These are phyloP conservation scores for Prionailurus viverrinus DNA, from an alignment of 2,113 vertebrate genomes.

Conservation along the genomic window DNA sequence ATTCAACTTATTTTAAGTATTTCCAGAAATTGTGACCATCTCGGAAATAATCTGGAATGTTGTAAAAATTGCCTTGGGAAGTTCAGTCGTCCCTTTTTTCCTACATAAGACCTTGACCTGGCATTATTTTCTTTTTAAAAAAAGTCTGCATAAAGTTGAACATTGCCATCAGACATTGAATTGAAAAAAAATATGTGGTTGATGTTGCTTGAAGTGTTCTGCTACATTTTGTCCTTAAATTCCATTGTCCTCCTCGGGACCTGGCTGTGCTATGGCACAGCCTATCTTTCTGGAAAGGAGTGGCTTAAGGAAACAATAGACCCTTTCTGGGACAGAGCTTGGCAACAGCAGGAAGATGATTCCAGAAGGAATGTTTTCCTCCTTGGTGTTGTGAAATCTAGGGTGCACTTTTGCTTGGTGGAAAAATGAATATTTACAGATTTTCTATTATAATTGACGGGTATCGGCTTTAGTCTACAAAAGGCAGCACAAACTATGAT, in stretches of 20 bases:
- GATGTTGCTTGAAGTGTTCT: not conserved
- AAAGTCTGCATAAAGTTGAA: not conserved
- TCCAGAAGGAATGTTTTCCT: not conserved
- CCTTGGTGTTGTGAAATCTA: not conserved
- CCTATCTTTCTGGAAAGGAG: not conserved
- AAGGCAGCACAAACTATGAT: not conserved
- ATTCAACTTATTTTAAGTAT: not conserved
- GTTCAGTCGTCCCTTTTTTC: not conserved
- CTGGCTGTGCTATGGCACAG: rapidly evolving
- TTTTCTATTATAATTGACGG: not conserved
- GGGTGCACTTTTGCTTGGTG: not conserved
- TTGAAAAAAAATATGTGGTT: not conserved
- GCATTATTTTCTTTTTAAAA: not conserved
- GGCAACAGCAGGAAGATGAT: not conserved
- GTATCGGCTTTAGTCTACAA: not conserved
- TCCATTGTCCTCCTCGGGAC: not conserved
- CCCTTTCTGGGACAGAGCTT: not conserved
- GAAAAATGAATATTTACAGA: not conserved
- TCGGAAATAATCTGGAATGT: not conserved
- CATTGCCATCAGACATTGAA: not conserved
- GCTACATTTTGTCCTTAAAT: not conserved
- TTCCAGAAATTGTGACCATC: not conserved
- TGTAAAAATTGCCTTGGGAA: not conserved
- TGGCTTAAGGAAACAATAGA: not conserved
- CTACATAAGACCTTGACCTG: not conserved